Evolutionary conservation across 1,140 invertebrate genomes (phyloP).

Genomic region (Paralvinella palmiformis): DNA sequence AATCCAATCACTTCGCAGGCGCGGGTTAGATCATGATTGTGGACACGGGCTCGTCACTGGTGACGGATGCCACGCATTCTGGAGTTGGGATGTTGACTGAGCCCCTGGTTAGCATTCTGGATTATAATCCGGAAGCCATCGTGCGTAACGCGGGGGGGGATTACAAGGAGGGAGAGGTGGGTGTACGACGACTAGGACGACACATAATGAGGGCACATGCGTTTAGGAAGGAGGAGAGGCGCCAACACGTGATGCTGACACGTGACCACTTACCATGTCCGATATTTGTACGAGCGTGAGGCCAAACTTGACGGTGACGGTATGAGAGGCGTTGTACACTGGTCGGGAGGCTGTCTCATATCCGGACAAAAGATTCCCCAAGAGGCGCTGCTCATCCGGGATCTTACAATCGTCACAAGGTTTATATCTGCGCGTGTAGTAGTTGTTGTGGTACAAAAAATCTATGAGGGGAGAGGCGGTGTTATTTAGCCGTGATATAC

Average conservation of each 20-base stretch:
- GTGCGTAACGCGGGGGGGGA: not conserved
- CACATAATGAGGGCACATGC: not conserved
- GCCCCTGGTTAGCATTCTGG: not conserved
- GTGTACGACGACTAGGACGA: not conserved
- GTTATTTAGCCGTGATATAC: not conserved
- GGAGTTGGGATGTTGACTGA: not conserved
- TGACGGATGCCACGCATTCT: not conserved
- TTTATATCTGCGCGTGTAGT: not conserved
- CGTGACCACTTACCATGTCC: slow-evolving; percentile 83
- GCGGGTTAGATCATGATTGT: not conserved
- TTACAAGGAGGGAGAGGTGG: not conserved
- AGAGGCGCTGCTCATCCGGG: slow-evolving; percentile 86
- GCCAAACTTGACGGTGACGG: slow-evolving; percentile 92
- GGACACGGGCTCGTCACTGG: not conserved
- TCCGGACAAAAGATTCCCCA: slow-evolving; percentile 83
- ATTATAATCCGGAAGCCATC: not conserved
- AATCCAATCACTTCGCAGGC: no score
- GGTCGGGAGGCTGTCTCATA: slow-evolving; percentile 97
- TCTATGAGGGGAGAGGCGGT: not conserved
- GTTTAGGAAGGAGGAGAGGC: not conserved
- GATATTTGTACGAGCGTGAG: slow-evolving; percentile 98
- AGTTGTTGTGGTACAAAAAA: not conserved
- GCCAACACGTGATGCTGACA: not conserved
- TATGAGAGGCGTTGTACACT: slow-evolving; percentile 93
- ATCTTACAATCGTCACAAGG: not conserved